Percentiles rank a stretch among this genome's conserved stretches.
Evolutionary conservation across 2,113 vertebrate species (phyloP).

Genomic region (Nyctereutes procyonoides): DNA sequence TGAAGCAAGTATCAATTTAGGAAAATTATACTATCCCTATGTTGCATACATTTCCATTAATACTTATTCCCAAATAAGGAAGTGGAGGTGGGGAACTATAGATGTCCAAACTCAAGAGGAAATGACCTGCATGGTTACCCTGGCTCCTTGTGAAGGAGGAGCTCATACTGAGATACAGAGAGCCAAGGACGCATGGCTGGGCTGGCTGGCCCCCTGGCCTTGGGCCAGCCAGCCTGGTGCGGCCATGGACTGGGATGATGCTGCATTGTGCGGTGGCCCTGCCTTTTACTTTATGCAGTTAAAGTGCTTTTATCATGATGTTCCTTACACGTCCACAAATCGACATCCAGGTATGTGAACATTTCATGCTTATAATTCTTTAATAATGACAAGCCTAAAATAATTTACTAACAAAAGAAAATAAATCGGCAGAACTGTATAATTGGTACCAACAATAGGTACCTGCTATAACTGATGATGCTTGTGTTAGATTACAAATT

Average conservation of each 20-base stretch:
- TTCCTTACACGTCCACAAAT: not conserved
- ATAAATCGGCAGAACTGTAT: not conserved
- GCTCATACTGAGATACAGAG: not conserved
- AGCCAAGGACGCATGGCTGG: not conserved
- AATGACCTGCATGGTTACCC: not conserved
- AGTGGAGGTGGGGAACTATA: not conserved
- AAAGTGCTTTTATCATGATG: not conserved
- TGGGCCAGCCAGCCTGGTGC: not conserved
- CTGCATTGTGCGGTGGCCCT: fast-evolving
- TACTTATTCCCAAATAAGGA: slow-evolving; percentile 14
- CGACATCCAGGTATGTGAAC: not conserved
- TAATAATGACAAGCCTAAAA: not conserved
- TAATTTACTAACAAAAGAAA: slow-evolving; percentile 17
- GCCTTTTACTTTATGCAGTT: not conserved
- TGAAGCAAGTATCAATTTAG: not conserved
- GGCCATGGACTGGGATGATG: not conserved
- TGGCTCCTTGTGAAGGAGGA: not conserved
- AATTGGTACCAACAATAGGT: not conserved
- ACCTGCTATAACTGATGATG: not conserved
- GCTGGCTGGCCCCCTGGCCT: not conserved
- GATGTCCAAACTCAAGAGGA: not conserved
- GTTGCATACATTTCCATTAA: not conserved
- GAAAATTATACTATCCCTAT: not conserved
- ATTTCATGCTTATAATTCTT: not conserved
- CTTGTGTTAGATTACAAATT: not conserved